Evolutionary conservation across 2,797 vertebrate genomes (phyloP).

Genomic region (Sebastes miniatus): DNA sequence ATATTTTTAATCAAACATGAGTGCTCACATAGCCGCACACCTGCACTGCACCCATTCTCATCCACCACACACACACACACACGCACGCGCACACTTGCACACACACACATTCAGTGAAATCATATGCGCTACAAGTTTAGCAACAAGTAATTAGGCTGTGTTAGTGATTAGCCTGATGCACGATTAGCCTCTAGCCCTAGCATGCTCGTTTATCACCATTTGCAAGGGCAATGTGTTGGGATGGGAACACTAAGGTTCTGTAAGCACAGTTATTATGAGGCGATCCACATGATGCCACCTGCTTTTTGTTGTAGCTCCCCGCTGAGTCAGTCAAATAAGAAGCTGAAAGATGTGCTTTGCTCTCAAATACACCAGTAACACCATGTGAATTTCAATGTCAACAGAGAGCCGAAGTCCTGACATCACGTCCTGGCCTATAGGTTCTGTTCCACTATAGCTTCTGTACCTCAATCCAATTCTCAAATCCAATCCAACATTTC

Average conservation of each 20-base stretch:
- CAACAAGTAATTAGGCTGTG: slow-evolving; percentile 51
- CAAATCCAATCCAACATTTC: too few species aligned
- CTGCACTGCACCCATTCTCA: slow-evolving; percentile 44
- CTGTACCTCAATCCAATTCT: not conserved
- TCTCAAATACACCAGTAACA: not conserved
- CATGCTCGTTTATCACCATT: slow-evolving; percentile 34
- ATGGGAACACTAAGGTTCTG: slow-evolving; percentile 8
- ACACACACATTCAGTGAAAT: slow-evolving; percentile 10
- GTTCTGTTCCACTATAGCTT: not conserved
- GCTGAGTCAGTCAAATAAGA: not conserved
- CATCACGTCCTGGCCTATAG: not conserved
- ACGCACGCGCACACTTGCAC: not conserved
- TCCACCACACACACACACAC: not conserved
- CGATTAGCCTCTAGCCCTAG: slow-evolving; percentile 38
- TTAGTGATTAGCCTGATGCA: slow-evolving; percentile 41
- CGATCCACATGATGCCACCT: slow-evolving; percentile 4
- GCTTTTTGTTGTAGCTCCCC: not conserved
- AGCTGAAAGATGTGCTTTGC: not conserved
- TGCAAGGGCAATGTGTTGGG: slow-evolving; percentile 17
- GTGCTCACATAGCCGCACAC: slow-evolving; percentile 55
- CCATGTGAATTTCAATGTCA: not conserved
- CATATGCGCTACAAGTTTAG: slow-evolving; percentile 39
- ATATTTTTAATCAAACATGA: slow-evolving; percentile 70
- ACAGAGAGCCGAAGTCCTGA: not conserved
- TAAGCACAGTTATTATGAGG: not conserved